Evolutionary conservation across 2,113 vertebrate genomes (phyloP), one percentile per base, ranked within the genome.

Genomic region (Festucalex cinctus): DNA sequence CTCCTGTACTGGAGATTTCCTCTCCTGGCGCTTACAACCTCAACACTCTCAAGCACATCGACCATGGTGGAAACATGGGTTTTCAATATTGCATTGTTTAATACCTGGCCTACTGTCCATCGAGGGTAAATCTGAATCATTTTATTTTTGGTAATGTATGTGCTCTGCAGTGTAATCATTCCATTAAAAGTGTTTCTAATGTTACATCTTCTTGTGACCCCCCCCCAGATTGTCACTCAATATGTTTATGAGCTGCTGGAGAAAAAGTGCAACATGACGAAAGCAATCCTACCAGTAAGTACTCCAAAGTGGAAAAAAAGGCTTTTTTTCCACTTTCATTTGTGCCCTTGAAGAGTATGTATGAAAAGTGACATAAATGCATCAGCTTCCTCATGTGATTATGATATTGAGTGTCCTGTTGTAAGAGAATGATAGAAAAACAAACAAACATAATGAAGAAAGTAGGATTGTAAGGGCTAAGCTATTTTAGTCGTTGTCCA

Each of bases 281-380:
- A 94, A 93, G 89, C 93, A 77, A 94, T 91, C 82, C 89, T 99
- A 46, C 97, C 96, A 72, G 97, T 99, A 93, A 97, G 96, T 95
- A 88, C 63, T 65, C 68, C 12, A 3, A 32, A 78, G 54, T 82
- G 65, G n/a, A n/a, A 80, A 80, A 77, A 64, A 63, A 70, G 46
- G 59, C 67, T 73, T 85, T 88, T 36, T 35, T 74, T 3, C 22
- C n/a, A 53, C 72, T 81, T 83, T 86, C 76, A 88, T 88, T 84
- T 68, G 63, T 81, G 73, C 76, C 78, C 81, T 90, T 90, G 88
- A 84, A 91, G 86, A 91, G 70, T 90, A 91, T 90, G 88, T 79
- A 81, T 85, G 78, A 84, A 81, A 84, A 86, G 75, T 69, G 74
- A 78, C 85, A 62, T 86, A 74, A 81, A 83, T 87, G 72, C 75